A percentile compares a stretch with the other conserved stretches of the same genome.
Conservation (phyloP, 2,888 invertebrate genomes). For the Anoplius nigerrimus region DNA sequence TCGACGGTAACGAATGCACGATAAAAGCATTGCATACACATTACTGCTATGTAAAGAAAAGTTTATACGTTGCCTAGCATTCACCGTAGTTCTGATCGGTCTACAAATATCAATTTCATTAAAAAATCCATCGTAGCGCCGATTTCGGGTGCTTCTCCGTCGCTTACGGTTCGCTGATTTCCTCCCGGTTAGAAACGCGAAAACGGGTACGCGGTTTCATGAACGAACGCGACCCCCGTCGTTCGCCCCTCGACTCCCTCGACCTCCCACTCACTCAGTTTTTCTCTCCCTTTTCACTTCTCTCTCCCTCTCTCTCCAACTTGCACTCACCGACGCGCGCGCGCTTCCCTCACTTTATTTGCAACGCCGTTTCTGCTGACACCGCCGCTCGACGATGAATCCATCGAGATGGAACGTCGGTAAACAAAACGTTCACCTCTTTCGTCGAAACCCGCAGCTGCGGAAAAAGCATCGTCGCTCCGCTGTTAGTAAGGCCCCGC, state of each 20-base stretch:
- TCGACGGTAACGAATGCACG: too few species aligned
- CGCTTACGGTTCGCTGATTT: slow-evolving; percentile 28
- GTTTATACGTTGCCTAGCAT: too few species aligned
- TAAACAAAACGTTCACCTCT: slow-evolving; percentile 65
- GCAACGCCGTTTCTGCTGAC: slow-evolving; percentile 62
- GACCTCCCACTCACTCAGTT: slow-evolving; percentile 45
- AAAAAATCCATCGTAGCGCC: slow-evolving; percentile 8
- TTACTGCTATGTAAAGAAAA: too few species aligned
- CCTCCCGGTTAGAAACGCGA: slow-evolving; percentile 39
- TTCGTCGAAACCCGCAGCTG: slow-evolving; percentile 50
- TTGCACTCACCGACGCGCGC: neutral
- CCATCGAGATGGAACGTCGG: slow-evolving; percentile 63
- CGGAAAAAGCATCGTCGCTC: slow-evolving; percentile 21
- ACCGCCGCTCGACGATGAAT: slow-evolving; percentile 57
- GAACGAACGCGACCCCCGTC: slow-evolving; percentile 43
- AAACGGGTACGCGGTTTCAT: slow-evolving; percentile 47
- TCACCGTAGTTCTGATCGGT: too few species aligned
- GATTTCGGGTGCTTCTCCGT: slow-evolving; percentile 13
- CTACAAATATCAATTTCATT: neutral
- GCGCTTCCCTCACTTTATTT: slow-evolving; percentile 54
- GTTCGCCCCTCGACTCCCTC: slow-evolving; percentile 44
- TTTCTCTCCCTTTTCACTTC: slow-evolving; percentile 20
- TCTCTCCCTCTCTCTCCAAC: slow-evolving; percentile 21
- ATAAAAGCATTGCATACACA: too few species aligned
- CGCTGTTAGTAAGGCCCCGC: slow-evolving; percentile 33